Base-by-base conservation (phyloP, 2,113 vertebrate genomes). In the Mugil cephalus region DNA sequence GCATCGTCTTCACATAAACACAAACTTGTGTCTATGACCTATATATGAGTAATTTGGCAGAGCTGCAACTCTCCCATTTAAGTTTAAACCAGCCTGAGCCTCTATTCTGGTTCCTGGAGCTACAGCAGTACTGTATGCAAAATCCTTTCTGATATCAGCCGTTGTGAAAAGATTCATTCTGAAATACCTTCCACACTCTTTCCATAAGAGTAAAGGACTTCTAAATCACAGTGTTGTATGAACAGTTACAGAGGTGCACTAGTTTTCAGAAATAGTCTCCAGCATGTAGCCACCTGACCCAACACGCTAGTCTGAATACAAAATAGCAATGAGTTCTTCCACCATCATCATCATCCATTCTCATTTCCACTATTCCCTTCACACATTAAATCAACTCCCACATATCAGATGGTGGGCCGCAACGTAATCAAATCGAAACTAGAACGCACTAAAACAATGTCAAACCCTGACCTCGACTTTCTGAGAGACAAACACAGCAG, bases 11-110 rank as follows among this genome's bases (percentile, higher is more conserved):
- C 60, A 66, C 71, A 77, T 9, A 65, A 45, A 82, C 74, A 85
- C 39, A 72, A 58, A 77, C 43, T 72, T 67, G 15, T 38, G 42
- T 77, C 60, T 47, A 58, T 83, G 85, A 82, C 85, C 85, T 86
- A 86, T 55, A 87, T 85, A 52, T 77, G 68, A 79, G 51, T 76
- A 61, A 82, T 76, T 72, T 80, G 74, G 64, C 30, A 58, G 64
- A 42, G 83, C 71, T 58, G 62, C 60, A 72, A 52, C 50, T 82
- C 52, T 69, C 66, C 65, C 59, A 77, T 65, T 77, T 74, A 66
- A 63, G n/a, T 80, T 76, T 80, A 46, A 56, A 83, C 79, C 68
- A 76, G 39, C 58, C 40, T 24, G 66, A 61, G 65, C 3, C 63
- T 78, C 35, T 47, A 42, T 54, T 76, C 47, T 59, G 19, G 56